These are phyloP conservation scores for Telmatherina bonti DNA, from an alignment of 2,797 vertebrate species.

Conservation along the genomic window DNA sequence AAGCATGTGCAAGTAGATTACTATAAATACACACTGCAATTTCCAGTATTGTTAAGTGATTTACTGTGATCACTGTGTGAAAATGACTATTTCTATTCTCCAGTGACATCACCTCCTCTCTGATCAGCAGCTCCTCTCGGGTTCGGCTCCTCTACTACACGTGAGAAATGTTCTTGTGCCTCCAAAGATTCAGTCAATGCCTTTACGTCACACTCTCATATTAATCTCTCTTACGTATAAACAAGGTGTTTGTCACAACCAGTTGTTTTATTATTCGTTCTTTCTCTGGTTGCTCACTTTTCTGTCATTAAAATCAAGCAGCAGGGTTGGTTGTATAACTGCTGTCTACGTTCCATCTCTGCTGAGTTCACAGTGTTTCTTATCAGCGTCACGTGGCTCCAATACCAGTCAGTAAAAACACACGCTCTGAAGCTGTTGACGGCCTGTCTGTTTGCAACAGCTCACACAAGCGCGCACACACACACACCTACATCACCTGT, in stretches of 20 bases:
- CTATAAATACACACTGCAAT: too few species aligned
- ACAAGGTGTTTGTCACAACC: neutral
- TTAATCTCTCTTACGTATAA: too few species aligned
- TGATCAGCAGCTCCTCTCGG: too few species aligned
- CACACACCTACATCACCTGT: conserved; percentile 39
- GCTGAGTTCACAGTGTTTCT: conserved; percentile 19
- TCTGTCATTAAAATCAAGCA: neutral
- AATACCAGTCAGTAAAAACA: conserved; percentile 28
- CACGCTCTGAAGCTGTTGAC: neutral
- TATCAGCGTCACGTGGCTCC: conserved; percentile 53
- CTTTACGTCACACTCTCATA: neutral
- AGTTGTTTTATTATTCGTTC: neutral
- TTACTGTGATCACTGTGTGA: too few species aligned
- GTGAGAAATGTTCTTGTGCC: neutral
- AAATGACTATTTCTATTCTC: too few species aligned
- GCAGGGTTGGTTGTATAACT: conserved; percentile 48
- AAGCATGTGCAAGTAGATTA: too few species aligned
- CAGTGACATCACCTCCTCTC: too few species aligned
- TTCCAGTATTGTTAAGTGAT: too few species aligned
- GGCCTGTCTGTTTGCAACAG: neutral
- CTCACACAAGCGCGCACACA: conserved; percentile 1
- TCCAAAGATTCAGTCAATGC: neutral
- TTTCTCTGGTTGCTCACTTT: neutral
- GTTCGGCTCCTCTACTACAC: neutral
- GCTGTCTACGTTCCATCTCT: conserved; percentile 15